These are phyloP conservation scores for Gavialis gangeticus DNA, from an alignment of 2,113 vertebrate genomes.

Conservation along the genomic window DNA sequence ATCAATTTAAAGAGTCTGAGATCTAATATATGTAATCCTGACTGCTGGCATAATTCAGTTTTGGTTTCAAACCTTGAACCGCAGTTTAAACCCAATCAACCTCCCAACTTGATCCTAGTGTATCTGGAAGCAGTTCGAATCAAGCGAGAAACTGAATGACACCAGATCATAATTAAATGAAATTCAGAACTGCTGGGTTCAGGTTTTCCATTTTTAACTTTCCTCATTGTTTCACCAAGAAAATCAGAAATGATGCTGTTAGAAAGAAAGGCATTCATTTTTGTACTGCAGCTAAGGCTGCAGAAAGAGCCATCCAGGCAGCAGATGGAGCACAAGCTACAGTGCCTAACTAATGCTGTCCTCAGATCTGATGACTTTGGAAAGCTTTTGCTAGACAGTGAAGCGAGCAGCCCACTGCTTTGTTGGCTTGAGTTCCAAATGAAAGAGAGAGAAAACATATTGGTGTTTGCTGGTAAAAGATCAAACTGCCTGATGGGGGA, in stretches of 20 bases:
- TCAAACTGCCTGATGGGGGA: background rate
- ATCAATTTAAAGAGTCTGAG: background rate
- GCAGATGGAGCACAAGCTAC: background rate
- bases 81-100: too few relatives aligned
- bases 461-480: background rate
- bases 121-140: background rate
- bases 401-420: background rate
- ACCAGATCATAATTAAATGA: background rate
- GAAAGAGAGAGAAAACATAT: background rate
- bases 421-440: background rate
- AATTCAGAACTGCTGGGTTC: slow-evolving; percentile 20
- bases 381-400: background rate
- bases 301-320: slow-evolving; percentile 1
- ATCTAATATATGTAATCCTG: background rate
- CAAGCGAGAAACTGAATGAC: background rate
- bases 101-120: background rate
- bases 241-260: background rate
- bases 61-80: background rate
- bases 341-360: background rate
- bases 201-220: background rate
- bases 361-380: background rate
- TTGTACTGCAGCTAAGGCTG: background rate
- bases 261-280: background rate
- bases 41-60: background rate
- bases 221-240: slow-evolving; percentile 5